These are phyloP conservation scores for Lophotriccus pileatus DNA, from an alignment of 2,797 vertebrate species.

Conservation along the genomic window DNA sequence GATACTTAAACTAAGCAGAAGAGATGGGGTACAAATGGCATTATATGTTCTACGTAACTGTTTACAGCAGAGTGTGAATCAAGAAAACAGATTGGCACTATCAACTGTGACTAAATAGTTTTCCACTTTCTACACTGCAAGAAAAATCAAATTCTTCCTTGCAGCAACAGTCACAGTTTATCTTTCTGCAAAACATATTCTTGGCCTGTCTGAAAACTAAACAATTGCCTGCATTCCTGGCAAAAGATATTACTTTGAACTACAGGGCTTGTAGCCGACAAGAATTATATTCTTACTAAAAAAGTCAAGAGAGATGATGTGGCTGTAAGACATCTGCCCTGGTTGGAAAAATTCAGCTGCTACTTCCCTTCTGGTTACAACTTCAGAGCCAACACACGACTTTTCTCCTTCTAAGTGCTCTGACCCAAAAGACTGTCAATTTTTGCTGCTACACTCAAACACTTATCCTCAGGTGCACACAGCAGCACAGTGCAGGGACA, in stretches of 20 bases:
- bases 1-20: background rate
- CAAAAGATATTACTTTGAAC: conserved; percentile 11
- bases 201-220: conserved; percentile 40
- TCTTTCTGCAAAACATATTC: conserved; percentile 32
- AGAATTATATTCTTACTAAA: conserved; percentile 18
- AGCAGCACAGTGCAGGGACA: background rate
- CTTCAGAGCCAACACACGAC: conserved; percentile 9
- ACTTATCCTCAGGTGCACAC: background rate
- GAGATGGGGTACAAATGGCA: background rate
- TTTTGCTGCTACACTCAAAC: background rate
- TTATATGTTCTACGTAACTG: background rate
- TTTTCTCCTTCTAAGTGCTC: background rate
- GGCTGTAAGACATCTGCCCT: background rate
- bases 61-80: background rate
- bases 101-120: background rate
- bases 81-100: background rate
- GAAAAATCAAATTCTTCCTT: background rate
- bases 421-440: background rate
- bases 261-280: background rate
- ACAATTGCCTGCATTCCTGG: conserved; percentile 48
- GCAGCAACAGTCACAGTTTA: conserved; percentile 21
- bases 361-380: conserved; percentile 5
- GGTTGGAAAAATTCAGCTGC: conserved; percentile 24
- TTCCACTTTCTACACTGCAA: background rate
- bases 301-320: background rate